Evolutionary conservation across 2,113 vertebrate species (phyloP), one percentile per base, ranked within the genome.

Genomic region (Turnix velox): DNA sequence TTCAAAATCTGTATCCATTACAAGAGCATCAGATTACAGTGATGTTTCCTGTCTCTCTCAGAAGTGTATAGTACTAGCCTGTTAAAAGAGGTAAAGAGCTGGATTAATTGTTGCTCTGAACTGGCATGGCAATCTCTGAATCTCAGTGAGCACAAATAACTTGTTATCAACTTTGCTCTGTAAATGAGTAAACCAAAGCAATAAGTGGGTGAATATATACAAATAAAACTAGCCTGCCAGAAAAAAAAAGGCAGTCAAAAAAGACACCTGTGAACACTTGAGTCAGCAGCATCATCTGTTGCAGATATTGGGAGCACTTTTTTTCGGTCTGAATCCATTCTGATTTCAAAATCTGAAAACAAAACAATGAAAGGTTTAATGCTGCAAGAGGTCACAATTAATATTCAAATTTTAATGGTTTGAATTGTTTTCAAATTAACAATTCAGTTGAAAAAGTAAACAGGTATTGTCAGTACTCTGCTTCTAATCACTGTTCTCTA

Each of bases 261-360:
- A 94, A 91, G 10, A 19, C 49, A 98, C 98, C 97, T 97, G 72
- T 97, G 92, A 74, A 92, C 62, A 77, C 39, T 17, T 65, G 95
- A 59, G 54, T 94, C 83, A 45, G 67, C 51, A 28, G 73, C 31
- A 54, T 71, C 73, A 69, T 97, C 92, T 54, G 28, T 9, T 42
- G 96, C 87, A 58, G 84, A 54, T 92, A 94, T 24, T 30, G 96
- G 92, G 68, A 98, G 84, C 22, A 95, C 95, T 28, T 92, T 95
- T 69, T 66, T 98, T 81, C 80, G 93, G 35, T 95, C 91, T 66
- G 94, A 65, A 94, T 98, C 97, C 92, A 98, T 96, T 95, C 80
- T 95, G 76, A 98, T 95, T 97, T 97, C 96, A 96, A 98, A 98
- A 97, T 98, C 98, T 98, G 95, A 69, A 97, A 96, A 84, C 55